These are phyloP conservation scores for Aphaenogaster floridana DNA, from an alignment of 1,140 invertebrate genomes.

Conservation along the genomic window DNA sequence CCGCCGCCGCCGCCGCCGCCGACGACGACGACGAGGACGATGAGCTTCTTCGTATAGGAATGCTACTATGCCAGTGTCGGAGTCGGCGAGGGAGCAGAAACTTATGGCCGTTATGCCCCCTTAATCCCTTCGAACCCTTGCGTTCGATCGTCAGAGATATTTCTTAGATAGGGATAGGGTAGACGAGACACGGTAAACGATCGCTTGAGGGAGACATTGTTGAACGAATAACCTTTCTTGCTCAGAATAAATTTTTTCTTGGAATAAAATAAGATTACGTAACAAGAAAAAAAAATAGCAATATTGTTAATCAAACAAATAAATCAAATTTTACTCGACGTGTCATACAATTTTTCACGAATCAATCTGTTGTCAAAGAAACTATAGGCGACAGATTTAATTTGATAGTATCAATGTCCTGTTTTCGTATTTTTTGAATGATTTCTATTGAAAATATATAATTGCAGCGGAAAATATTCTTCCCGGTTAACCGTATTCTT, in stretches of 20 bases:
- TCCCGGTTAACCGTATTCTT: not conserved
- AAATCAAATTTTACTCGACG: not conserved
- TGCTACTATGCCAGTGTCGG: constrained; percentile 33
- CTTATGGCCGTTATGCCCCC: constrained; percentile 29
- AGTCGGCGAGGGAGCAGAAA: constrained; percentile 27
- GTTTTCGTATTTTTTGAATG: not conserved
- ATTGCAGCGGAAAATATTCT: not conserved
- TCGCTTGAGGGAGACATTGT: constrained; percentile 3
- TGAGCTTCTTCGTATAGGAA: constrained; percentile 63
- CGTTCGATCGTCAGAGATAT: constrained; percentile 23
- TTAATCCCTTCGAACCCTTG: constrained; percentile 33
- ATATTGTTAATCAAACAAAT: not conserved
- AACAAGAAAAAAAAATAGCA: not conserved
- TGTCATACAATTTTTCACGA: not conserved
- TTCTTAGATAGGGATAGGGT: constrained; percentile 22
- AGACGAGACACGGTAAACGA: constrained; percentile 9
- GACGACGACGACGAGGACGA: constrained; percentile 11
- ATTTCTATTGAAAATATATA: not conserved
- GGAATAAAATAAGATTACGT: not conserved
- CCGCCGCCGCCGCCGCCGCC: not conserved
- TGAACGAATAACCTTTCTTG: not conserved
- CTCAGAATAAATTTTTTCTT: not conserved
- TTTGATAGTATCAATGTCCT: not conserved
- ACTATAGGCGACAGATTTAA: not conserved
- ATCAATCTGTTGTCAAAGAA: not conserved